Conservation (phyloP, 2,113 vertebrate genomes). For the Emydocephalus ijimae region DNA sequence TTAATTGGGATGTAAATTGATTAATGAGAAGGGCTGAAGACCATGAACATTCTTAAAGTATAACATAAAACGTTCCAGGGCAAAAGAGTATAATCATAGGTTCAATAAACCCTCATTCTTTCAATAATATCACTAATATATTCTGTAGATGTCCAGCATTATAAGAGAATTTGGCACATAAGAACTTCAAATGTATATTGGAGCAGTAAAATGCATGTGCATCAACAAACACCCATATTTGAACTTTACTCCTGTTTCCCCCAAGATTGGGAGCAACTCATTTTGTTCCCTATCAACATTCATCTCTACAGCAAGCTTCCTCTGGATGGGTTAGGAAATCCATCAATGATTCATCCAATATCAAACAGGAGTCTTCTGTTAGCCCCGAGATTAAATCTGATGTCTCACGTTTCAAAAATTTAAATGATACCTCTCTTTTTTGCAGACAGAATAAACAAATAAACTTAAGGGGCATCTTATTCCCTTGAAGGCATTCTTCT, state of each 20-base stretch:
- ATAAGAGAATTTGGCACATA: too few species aligned
- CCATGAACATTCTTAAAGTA: background rate
- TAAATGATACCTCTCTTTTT: background rate
- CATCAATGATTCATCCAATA: background rate
- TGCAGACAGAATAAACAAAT: background rate
- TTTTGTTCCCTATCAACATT: background rate
- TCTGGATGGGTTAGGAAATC: background rate
- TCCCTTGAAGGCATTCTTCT: background rate
- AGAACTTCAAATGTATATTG: too few species aligned
- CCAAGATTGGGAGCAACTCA: background rate
- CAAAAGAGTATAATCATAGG: background rate
- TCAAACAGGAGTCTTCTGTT: background rate
- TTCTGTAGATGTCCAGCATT: too few species aligned
- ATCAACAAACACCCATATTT: background rate
- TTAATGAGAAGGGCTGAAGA: background rate
- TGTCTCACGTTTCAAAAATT: background rate
- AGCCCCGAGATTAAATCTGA: background rate
- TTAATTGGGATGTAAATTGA: background rate
- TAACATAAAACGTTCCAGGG: background rate
- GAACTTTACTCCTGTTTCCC: background rate
- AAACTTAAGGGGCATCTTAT: background rate
- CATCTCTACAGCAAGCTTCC: background rate
- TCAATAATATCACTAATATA: background rate
- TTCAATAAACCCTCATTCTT: background rate
- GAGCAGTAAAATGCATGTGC: too few species aligned